A percentile compares a stretch with the other conserved stretches of the same genome.
These are phyloP conservation scores for Oreotrochilus melanogaster DNA, from an alignment of 2,113 vertebrate species.

Conservation along the genomic window DNA sequence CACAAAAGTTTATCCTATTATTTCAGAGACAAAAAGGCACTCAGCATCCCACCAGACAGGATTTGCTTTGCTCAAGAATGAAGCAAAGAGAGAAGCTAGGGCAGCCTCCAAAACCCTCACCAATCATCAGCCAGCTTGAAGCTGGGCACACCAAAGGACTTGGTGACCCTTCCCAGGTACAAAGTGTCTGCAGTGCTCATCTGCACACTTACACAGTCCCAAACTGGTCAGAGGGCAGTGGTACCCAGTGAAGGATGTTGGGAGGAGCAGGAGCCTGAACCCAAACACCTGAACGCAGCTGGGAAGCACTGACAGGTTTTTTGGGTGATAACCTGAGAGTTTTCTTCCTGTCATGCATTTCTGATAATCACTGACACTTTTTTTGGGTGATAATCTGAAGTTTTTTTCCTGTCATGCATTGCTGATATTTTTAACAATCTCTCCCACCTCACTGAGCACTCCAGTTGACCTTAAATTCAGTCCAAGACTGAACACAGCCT, in stretches of 20 bases:
- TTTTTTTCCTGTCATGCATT: background rate
- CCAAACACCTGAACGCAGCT: background rate
- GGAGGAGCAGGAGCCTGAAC: background rate
- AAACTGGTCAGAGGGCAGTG: rapidly evolving
- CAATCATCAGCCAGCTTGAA: rapidly evolving
- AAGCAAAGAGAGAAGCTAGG: background rate
- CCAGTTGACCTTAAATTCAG: background rate
- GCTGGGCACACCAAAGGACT: background rate
- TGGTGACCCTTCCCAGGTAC: background rate
- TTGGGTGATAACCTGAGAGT: background rate
- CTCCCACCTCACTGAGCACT: background rate
- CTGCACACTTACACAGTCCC: background rate
- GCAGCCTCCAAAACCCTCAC: background rate
- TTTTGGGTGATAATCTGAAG: background rate
- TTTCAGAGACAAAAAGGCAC: background rate
- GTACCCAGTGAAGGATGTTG: background rate
- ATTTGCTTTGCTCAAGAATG: rapidly evolving
- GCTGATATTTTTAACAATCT: background rate
- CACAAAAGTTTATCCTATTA: background rate
- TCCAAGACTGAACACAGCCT: background rate
- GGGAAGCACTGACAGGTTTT: background rate
- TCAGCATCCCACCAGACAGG: background rate
- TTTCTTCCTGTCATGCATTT: background rate
- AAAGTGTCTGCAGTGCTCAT: background rate
- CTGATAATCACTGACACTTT: background rate